Base-by-base conservation (phyloP, 2,113 vertebrate genomes). In the Cricetomys ansorgei region DNA sequence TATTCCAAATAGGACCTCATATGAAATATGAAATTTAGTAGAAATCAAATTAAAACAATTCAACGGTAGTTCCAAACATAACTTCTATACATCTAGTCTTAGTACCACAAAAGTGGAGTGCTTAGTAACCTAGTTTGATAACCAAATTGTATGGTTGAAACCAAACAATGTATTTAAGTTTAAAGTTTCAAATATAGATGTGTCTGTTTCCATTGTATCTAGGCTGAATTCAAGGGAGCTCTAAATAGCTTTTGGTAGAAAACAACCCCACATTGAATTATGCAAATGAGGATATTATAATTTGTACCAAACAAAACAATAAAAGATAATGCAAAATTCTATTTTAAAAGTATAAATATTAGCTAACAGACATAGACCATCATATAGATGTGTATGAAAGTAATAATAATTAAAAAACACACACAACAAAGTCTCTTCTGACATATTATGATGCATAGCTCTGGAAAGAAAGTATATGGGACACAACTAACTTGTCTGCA, bases 401-500 rank as follows among this genome's bases (percentile, higher is more conserved):
- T 62, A 77, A 65, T 62, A 29, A 17, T 64, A 92, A 90, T 25
- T 23, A 9, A 84, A 94, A 93, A 95, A 23, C 91, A 59, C 62
- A 15, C 8, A 93, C 10, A 80, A 72, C 17, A 89, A 43, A 95
- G 85, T 53, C 23, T 50, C 72, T 89, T 40, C 10, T 90, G 79
- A 88, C 31, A 92, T 34, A 72, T 25, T 65, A 34, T 85, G 34
- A 80, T 13, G 89, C 23, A 50, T 0, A 85, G 81, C 34, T 93
- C n/a, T 70, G 75, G n/a, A 88, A 92, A 94, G 31, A 67, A 88
- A 93, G 27, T 48, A 72, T 90, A 79, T 0, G 89, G 53, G 59
- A 93, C 57, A 94, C 87, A 31, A 97, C 98, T 97, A 94, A 99
- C 99, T 99, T 99, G 99, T 97, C 99, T 98, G 98, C 99, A 99